Evolutionary conservation across 2,113 vertebrate genomes (phyloP).

Genomic region (Dicerorhinus sumatrensis): DNA sequence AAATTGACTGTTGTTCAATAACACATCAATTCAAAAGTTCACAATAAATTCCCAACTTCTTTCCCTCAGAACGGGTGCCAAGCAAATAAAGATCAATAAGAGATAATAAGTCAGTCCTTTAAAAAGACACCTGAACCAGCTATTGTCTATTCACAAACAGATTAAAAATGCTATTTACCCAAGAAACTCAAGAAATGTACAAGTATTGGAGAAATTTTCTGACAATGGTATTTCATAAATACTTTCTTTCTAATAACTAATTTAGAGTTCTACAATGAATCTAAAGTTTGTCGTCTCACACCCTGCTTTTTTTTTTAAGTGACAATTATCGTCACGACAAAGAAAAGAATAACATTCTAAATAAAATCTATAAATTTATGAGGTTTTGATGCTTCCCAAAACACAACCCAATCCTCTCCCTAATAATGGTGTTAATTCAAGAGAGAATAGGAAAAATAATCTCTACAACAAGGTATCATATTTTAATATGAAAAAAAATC

Average conservation of each 20-base stretch:
- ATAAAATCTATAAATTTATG: not conserved
- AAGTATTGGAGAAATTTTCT: not conserved
- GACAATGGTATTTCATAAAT: not conserved
- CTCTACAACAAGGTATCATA: not conserved
- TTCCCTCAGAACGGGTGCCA: not conserved
- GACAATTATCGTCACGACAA: not conserved
- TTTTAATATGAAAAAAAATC: not conserved
- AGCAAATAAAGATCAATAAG: not conserved
- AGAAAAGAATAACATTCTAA: not conserved
- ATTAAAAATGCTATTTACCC: not conserved
- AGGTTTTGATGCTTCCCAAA: not conserved
- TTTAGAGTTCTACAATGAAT: not conserved
- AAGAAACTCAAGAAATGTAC: not conserved
- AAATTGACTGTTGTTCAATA: not conserved
- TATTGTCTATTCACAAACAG: not conserved
- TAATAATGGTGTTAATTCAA: not conserved
- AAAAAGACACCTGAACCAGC: not conserved
- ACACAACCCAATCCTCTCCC: not conserved
- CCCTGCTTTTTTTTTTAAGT: not conserved
- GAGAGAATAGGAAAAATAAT: not conserved
- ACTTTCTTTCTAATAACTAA: conserved; percentile 5
- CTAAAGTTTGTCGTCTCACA: not conserved
- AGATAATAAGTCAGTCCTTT: conserved; percentile 26
- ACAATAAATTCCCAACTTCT: not conserved
- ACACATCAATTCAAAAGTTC: not conserved